Evolutionary conservation across 1,140 invertebrate genomes (phyloP).

Genomic region (Rhopalosiphum maidis): DNA sequence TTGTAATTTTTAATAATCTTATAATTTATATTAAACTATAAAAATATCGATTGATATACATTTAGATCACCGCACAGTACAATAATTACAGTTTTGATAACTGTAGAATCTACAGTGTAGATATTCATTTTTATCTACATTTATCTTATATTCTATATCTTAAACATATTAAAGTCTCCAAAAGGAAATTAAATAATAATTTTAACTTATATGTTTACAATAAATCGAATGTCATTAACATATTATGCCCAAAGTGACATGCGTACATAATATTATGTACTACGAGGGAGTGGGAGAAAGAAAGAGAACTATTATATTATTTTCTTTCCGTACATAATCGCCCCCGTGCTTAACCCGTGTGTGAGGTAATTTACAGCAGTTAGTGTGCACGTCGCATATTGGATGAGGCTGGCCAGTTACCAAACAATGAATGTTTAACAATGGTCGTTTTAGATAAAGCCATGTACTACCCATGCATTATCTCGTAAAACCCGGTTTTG

Average conservation of each 20-base stretch:
- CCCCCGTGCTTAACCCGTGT: not conserved
- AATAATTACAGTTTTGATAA: not conserved
- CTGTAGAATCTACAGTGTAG: not conserved
- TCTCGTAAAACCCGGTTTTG: constrained; percentile 47
- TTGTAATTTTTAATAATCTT: not conserved
- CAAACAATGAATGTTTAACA: constrained; percentile 57
- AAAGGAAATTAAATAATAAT: not conserved
- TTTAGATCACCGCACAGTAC: not conserved
- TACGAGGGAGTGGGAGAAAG: not conserved
- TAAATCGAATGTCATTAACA: constrained; percentile 16
- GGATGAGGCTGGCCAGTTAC: constrained; percentile 54
- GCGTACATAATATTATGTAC: not conserved
- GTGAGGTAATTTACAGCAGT: constrained; percentile 54
- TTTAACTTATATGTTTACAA: not conserved
- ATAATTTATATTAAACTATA: not conserved
- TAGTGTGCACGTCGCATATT: constrained; percentile 47
- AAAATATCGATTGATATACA: not conserved
- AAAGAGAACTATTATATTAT: not conserved
- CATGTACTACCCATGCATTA: constrained; percentile 40
- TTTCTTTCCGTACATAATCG: constrained; percentile 28
- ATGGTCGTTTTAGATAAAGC: constrained; percentile 54
- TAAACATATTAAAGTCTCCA: not conserved
- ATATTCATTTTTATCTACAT: not conserved
- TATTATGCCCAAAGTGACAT: not conserved
- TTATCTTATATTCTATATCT: not conserved